Evolutionary conservation across 2,797 vertebrate genomes (phyloP), one percentile per base, ranked within the genome.

Genomic region (Distichodus sexfasciatus): DNA sequence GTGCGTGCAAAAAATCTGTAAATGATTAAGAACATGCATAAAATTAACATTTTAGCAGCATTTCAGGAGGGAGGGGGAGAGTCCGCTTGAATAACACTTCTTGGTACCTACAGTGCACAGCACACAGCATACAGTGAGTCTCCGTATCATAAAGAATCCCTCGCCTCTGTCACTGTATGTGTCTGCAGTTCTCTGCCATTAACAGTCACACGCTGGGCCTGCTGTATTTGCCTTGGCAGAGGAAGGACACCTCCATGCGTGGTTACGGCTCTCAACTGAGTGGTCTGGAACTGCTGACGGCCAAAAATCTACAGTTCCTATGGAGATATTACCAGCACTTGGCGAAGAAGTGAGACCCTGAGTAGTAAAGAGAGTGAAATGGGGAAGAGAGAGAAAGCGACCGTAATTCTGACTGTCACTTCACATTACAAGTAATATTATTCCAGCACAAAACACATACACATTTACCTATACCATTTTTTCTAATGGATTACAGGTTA

Each of bases 371-470:
- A 44, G 60, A 71, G 28, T 19, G 61, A 44, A 77, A 75, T 57
- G 59, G 75, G 77, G 75, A 50, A 72, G 61, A 33, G 75, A 91
- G 80, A 92, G 87, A 90, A 87, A 88, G 92, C 88, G 87, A 87
- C 89, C 88, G 90, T 94, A 92, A 94, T 94, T 94, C 90, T 92
- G 87, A 89, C 92, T 94, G 93, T 94, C 93, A 93, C 89, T 93
- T 93, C 89, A 87, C 84, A 93, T 94, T 93, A 94, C 86, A 86
- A 88, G 84, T 79, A 83, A 92, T 94, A 94, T 92, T 82, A 93
- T 92, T 94, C 88, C 88, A 88, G 36, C 85, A 85, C 83, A 87
- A 83, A 84, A 87, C 85, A 89, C 84, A 83, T 6, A 41, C 31
- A 43, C 40, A 50, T 26, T 28, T 23, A 44, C 36, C 68, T 78